These are phyloP conservation scores for Amphilophus citrinellus DNA, from an alignment of 2,113 vertebrate genomes.

Conservation along the genomic window DNA sequence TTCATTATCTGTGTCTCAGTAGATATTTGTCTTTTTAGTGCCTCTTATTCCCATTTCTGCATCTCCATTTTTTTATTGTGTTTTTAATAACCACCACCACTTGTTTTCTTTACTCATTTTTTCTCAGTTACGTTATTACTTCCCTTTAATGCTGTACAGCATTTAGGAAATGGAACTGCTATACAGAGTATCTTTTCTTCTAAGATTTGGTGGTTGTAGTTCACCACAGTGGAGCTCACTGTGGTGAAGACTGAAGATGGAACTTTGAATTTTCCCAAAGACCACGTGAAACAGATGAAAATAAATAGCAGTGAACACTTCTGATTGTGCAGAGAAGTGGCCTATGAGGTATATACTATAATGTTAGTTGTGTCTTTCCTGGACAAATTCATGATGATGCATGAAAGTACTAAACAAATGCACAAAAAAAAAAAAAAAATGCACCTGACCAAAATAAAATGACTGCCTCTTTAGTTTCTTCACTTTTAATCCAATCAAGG, in stretches of 20 bases:
- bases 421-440: background rate
- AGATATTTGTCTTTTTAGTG: conserved; percentile 27
- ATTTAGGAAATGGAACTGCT: conserved; percentile 21
- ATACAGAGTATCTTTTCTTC: background rate
- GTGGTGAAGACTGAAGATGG: background rate
- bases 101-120: conserved; percentile 20
- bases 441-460: conserved; percentile 2
- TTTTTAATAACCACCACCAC: conserved; percentile 42
- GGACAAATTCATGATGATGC: conserved; percentile 2
- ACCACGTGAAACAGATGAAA: background rate
- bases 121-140: conserved; percentile 17
- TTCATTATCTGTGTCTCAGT: conserved; percentile 31
- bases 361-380: background rate
- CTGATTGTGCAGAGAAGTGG: background rate
- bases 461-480: background rate
- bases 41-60: conserved; percentile 33
- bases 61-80: conserved; percentile 10
- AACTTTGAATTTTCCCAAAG: conserved; percentile 10
- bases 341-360: background rate
- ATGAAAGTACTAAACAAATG: background rate
- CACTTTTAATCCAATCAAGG: background rate
- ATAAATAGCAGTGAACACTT: background rate
- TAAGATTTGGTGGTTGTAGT: background rate
- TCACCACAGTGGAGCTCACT: background rate
- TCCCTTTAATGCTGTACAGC: conserved; percentile 24